These are phyloP conservation scores for Phocoena sinus DNA, from an alignment of 2,113 vertebrate genomes.

Conservation along the genomic window DNA sequence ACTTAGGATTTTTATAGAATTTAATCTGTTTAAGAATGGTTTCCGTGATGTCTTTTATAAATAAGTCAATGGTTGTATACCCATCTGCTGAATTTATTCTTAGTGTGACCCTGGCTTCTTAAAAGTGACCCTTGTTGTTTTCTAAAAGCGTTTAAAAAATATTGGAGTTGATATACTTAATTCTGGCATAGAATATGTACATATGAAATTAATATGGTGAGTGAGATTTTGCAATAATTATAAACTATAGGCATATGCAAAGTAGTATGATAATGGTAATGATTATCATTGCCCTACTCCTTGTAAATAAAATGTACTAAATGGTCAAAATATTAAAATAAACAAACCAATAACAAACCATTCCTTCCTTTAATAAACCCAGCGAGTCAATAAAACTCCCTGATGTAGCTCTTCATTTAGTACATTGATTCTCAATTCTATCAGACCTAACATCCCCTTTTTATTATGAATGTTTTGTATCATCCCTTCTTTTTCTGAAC, in stretches of 20 bases:
- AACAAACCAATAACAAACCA: not conserved
- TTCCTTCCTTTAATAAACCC: not conserved
- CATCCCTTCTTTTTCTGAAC: not conserved
- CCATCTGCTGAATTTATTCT: not conserved
- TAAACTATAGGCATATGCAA: not conserved
- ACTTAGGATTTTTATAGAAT: not conserved
- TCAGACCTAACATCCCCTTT: not conserved
- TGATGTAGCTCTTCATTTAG: not conserved
- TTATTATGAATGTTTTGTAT: not conserved
- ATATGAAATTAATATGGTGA: not conserved
- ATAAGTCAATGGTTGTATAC: not conserved
- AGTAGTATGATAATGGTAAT: not conserved
- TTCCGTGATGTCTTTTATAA: not conserved
- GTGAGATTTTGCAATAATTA: not conserved
- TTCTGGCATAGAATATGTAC: not conserved
- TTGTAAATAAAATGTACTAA: not conserved
- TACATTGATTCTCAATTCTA: not conserved
- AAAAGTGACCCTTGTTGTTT: not conserved
- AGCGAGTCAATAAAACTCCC: not conserved
- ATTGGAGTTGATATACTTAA: not conserved
- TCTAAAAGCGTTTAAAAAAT: not conserved
- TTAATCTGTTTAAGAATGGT: not conserved
- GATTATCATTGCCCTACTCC: not conserved
- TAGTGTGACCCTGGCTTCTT: not conserved
- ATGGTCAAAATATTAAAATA: not conserved